Base-by-base conservation (phyloP, 2,113 vertebrate genomes). In the Rhea americana region DNA sequence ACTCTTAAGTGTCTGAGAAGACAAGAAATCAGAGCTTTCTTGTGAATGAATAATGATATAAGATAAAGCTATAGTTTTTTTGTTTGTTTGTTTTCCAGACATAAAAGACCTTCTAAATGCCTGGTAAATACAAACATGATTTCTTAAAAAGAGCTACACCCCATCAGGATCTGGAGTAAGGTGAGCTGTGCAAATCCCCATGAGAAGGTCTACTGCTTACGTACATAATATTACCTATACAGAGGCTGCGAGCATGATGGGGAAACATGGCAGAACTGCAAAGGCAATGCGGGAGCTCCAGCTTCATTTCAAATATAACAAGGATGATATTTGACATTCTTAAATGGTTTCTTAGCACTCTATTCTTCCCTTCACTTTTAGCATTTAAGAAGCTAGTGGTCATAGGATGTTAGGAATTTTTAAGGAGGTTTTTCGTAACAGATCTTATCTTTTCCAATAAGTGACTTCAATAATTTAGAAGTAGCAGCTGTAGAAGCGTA, bases 231-330 rank as follows among this genome's bases (percentile, higher is more conserved):
- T 0, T 37, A 74, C 35, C 78, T 56, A 22, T 43, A 30, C 6
- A 7, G 63, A 79, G 30, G 48, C 79, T 82, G n/a, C 53, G 68
- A 10, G 32, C 14, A 13, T 1, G 19, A 45, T 70, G 59, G 67
- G 67, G 85, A 92, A 87, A 56, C 72, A 48, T 50, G 48, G 53
- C 58, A 91, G 66, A 65, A 35, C 43, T 56, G 66, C 53, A 75
- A 61, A 70, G 63, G 20, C 39, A 56, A 66, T 1, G 7, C 25
- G 25, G 82, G 48, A 85, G 61, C 0, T 0, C 30, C 66, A 90
- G 70, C 74, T 93, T 39, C 41, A 21, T 73, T 84, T 89, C 92
- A 96, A 72, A 70, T 58, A 77, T 89, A 92, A 93, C 84, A 90
- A 9, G 53, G 71, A 70, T 45, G 82, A 10, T 66, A 58, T 85